Conservation (phyloP, 2,888 invertebrate genomes). For the Dasypolia templi region DNA sequence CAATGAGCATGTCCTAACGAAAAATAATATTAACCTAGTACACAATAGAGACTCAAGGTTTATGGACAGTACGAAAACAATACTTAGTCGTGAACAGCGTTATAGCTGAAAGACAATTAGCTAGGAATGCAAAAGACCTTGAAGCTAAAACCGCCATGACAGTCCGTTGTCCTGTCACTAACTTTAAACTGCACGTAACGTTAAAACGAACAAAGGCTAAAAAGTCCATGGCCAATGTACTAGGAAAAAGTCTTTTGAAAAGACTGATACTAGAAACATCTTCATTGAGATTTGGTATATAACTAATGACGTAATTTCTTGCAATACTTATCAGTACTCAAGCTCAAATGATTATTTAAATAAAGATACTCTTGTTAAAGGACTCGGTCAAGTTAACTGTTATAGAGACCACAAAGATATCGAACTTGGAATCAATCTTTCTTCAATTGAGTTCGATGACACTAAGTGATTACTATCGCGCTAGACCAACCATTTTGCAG, state of each 20-base stretch:
- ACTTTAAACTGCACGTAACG: slow-evolving; percentile 39
- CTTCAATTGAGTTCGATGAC: neutral
- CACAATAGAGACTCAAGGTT: slow-evolving; percentile 32
- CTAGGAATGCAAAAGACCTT: slow-evolving; percentile 52
- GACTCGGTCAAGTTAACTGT: slow-evolving; percentile 3
- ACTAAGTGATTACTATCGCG: neutral
- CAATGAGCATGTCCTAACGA: slow-evolving; percentile 19
- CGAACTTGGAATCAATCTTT: slow-evolving; percentile 9
- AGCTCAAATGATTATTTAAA: slow-evolving; percentile 10
- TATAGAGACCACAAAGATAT: neutral
- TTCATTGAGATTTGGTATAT: neutral
- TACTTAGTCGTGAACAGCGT: slow-evolving; percentile 38
- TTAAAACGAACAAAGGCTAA: slow-evolving; percentile 36
- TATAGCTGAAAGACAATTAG: slow-evolving; percentile 52
- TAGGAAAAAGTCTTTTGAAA: slow-evolving; percentile 1
- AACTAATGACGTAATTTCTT: neutral
- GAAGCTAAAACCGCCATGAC: slow-evolving; percentile 43
- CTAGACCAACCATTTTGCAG: neutral
- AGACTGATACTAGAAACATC: neutral
- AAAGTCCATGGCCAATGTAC: slow-evolving; percentile 3
- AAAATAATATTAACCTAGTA: slow-evolving; percentile 23
- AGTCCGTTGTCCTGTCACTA: slow-evolving; percentile 41
- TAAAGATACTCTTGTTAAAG: neutral
- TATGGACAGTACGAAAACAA: slow-evolving; percentile 19
- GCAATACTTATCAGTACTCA: neutral